Percentiles rank a stretch among this genome's conserved stretches.
Evolutionary conservation across 1,140 invertebrate species (phyloP).

Genomic region (Homarus americanus): DNA sequence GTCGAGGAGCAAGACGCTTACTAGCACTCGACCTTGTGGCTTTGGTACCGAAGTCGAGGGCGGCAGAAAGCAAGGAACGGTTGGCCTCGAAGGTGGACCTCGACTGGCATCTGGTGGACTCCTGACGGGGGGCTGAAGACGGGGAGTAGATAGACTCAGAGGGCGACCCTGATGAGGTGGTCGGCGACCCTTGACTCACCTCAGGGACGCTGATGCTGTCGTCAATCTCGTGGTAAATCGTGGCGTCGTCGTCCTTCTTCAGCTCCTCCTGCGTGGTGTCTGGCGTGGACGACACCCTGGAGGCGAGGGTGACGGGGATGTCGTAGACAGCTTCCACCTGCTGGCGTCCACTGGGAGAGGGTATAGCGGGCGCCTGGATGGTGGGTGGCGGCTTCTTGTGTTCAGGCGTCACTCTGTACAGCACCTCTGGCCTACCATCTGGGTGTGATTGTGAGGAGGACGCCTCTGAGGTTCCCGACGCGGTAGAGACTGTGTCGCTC

Average conservation of each 20-base stretch:
- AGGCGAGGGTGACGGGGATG: slow-evolving; percentile 25
- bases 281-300: neutral
- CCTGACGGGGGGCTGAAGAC: neutral
- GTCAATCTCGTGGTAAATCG: slow-evolving; percentile 54
- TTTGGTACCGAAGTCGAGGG: slow-evolving; percentile 70
- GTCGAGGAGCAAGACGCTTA: slow-evolving; percentile 74
- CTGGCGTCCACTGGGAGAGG: neutral
- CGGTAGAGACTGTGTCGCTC: slow-evolving; percentile 26
- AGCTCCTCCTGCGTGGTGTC: neutral
- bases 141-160: neutral
- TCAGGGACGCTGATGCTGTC: slow-evolving; percentile 9
- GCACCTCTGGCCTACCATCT: neutral
- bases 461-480: neutral
- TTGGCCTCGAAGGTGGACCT: slow-evolving; percentile 72
- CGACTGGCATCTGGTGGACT: slow-evolving; percentile 53
- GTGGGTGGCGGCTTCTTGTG: slow-evolving; percentile 43
- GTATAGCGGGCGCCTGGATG: slow-evolving; percentile 31
- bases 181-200: neutral
- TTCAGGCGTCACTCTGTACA: neutral
- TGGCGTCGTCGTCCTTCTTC: slow-evolving; percentile 24
- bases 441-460: neutral
- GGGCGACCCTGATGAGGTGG: neutral
- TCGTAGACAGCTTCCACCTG: slow-evolving; percentile 52
- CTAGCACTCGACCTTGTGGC: slow-evolving; percentile 51
- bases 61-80: slow-evolving; percentile 63